Evolutionary conservation across 2,888 invertebrate genomes (phyloP).

Genomic region (Drosophila ustulata): DNA sequence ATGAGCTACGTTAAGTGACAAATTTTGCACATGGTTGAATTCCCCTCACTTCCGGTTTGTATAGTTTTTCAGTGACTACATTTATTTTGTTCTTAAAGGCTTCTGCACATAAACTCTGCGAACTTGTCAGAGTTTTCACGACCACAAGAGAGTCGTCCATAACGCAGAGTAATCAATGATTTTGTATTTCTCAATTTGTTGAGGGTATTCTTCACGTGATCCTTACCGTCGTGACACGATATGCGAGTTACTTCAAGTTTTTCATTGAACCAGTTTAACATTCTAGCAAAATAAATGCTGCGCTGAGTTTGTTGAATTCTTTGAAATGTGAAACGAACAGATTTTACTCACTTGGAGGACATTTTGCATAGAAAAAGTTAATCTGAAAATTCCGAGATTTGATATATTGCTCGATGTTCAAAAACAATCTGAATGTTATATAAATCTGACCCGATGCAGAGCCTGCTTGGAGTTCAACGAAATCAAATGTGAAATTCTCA

Average conservation of each 20-base stretch:
- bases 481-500: not conserved
- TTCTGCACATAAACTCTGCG: constrained; percentile 14
- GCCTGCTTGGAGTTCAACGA: not conserved
- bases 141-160: not conserved
- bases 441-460: not conserved
- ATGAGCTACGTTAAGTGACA: constrained; percentile 2
- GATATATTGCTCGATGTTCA: constrained; percentile 1
- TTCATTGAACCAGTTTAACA: constrained; percentile 12
- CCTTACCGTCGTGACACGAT: constrained; percentile 6
- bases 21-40: constrained; percentile 8
- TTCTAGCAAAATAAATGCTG: not conserved
- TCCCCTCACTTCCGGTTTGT: not conserved
- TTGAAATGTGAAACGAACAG: not conserved
- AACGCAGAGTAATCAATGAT: not conserved
- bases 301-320: fast-evolving
- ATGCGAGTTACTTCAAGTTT: constrained; percentile 16
- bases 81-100: not conserved
- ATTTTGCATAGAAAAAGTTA: constrained; percentile 10
- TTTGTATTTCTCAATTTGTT: not conserved
- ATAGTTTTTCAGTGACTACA: not conserved
- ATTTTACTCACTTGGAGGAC: constrained; percentile 15
- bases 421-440: constrained; percentile 8
- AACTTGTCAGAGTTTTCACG: constrained; percentile 6
- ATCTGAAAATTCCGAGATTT: constrained; percentile 10
- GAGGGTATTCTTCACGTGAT: constrained; percentile 3